These are phyloP conservation scores for Hoplostethus mediterraneus DNA, from an alignment of 2,797 vertebrate genomes.

Conservation along the genomic window DNA sequence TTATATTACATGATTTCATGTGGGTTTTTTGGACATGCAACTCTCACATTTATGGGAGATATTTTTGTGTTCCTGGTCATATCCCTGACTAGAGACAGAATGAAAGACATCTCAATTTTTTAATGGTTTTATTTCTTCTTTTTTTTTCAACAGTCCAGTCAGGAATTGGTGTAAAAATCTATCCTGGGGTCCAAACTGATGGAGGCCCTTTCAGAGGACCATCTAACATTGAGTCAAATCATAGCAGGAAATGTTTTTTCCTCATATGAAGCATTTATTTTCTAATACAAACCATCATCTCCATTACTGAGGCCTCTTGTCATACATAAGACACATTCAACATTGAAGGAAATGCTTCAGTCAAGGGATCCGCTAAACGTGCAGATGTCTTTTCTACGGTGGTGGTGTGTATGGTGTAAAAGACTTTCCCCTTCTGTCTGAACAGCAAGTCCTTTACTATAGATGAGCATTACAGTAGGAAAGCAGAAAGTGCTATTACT, in stretches of 20 bases:
- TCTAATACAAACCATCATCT: slow-evolving; percentile 1
- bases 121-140: background rate
- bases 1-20: no score
- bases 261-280: slow-evolving; percentile 7
- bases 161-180: background rate
- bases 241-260: background rate
- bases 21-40: no score
- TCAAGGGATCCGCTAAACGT: slow-evolving; percentile 15
- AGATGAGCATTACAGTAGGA: no score
- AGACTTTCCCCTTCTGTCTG: background rate
- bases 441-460: slow-evolving; percentile 3
- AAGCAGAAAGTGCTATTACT: slow-evolving; percentile 14
- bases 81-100: background rate
- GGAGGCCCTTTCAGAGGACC: background rate
- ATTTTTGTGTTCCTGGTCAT: background rate
- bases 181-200: background rate
- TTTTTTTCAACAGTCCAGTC: background rate
- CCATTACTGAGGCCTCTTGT: background rate
- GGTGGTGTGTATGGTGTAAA: background rate
- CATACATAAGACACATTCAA: slow-evolving; percentile 10
- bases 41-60: background rate
- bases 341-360: slow-evolving; percentile 11
- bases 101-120: background rate
- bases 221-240: background rate
- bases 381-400: slow-evolving; percentile 1